Evolutionary conservation across 53 echinoderm and acorn worm genomes (phyloP).

Genomic region (Holothuria scabra): DNA sequence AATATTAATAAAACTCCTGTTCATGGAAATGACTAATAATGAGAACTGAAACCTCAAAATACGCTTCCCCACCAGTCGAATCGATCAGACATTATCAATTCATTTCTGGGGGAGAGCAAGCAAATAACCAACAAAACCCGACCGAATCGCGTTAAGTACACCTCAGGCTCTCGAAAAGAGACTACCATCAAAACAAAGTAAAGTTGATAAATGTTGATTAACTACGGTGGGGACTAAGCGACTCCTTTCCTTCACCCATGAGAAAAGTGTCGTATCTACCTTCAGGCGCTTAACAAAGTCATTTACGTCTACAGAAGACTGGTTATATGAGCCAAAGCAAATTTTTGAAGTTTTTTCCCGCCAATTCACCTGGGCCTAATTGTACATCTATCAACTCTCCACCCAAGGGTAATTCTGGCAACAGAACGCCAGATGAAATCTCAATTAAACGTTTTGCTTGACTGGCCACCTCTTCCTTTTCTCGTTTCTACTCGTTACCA

Average conservation of each 20-base stretch:
- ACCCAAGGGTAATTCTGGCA: slow-evolving; percentile 37
- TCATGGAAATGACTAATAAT: too few relatives aligned
- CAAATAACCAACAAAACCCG: too few relatives aligned
- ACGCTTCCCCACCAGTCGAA: slow-evolving; percentile 10
- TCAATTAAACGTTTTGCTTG: slow-evolving; percentile 45
- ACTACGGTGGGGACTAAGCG: slow-evolving; percentile 22
- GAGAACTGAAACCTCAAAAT: background rate
- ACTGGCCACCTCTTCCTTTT: background rate
- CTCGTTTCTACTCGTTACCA: too few relatives aligned
- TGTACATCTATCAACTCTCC: slow-evolving; percentile 44
- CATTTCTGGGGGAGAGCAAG: background rate
- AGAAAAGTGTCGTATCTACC: slow-evolving; percentile 40
- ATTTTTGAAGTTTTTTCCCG: slow-evolving; percentile 7
- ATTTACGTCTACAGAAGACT: slow-evolving; percentile 40
- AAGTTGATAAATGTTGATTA: slow-evolving; percentile 49
- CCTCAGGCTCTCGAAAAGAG: too few relatives aligned
- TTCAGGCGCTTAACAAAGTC: slow-evolving; percentile 48
- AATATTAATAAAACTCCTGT: too few relatives aligned
- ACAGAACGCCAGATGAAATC: slow-evolving; percentile 47
- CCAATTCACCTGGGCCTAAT: slow-evolving; percentile 50
- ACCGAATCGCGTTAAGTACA: too few relatives aligned
- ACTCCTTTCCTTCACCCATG: slow-evolving; percentile 22
- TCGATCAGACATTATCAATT: slow-evolving; percentile 45
- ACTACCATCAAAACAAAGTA: background rate
- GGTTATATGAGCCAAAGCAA: slow-evolving; percentile 20